Evolutionary conservation across 2,888 invertebrate genomes (phyloP).

Genomic region (Orthonevra nobilis): DNA sequence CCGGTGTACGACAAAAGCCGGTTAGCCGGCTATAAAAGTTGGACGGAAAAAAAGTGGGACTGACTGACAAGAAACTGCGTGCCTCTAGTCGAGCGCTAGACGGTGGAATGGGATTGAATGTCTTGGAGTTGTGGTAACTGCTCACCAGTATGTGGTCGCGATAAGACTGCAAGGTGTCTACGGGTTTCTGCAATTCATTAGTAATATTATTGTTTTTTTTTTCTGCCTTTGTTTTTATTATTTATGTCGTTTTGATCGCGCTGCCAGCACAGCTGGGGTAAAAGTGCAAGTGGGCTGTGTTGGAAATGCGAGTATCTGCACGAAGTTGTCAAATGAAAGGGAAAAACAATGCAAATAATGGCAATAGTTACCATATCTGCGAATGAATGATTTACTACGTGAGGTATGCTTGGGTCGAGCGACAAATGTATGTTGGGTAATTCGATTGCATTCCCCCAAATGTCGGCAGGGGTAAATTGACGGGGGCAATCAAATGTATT

Average conservation of each 20-base stretch:
- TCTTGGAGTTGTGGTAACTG: too few species aligned
- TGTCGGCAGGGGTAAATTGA: background rate
- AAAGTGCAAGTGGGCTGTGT: conserved; percentile 66
- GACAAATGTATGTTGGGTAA: conserved; percentile 11
- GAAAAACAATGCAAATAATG: conserved; percentile 52
- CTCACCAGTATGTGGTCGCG: too few species aligned
- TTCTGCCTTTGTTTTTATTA: conserved; percentile 48
- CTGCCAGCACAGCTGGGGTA: conserved; percentile 25
- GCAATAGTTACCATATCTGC: conserved; percentile 35
- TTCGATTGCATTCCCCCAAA: conserved; percentile 32
- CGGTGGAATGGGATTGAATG: conserved; percentile 29
- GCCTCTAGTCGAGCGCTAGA: conserved; percentile 53
- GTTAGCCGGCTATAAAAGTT: conserved; percentile 67
- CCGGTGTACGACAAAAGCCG: conserved; percentile 54
- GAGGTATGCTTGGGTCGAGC: conserved; percentile 12
- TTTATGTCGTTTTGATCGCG: conserved; percentile 11
- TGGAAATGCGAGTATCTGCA: conserved; percentile 10
- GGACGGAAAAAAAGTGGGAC: conserved; percentile 56
- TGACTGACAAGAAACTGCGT: conserved; percentile 47
- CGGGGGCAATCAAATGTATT: conserved; percentile 11
- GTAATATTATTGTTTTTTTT: conserved; percentile 51
- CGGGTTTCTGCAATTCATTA: conserved; percentile 65
- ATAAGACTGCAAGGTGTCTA: conserved; percentile 68
- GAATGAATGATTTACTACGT: conserved; percentile 62
- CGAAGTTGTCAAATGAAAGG: conserved; percentile 23